Evolutionary conservation across 2,797 vertebrate species (phyloP), one percentile per base, ranked within the genome.

Genomic region (Pogonophryne albipinna): DNA sequence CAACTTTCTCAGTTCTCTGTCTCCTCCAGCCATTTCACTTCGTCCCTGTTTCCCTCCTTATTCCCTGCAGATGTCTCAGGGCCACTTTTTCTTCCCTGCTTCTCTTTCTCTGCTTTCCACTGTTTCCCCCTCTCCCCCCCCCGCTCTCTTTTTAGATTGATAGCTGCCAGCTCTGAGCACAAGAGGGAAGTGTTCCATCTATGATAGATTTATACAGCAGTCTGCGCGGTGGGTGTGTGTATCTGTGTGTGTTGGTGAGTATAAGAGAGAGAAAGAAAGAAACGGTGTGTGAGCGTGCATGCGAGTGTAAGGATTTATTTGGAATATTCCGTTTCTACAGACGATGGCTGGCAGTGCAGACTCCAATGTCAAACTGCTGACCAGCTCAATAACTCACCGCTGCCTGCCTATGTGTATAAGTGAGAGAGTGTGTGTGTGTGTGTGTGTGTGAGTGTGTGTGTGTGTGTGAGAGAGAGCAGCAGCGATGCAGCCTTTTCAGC

Each of bases 321-420:
- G 78, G 84, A 92, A 89, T 91, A 91, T 89, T 89, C 50, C 20
- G 64, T 80, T 85, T 87, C 87, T 81, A 77, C 65, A 87, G 79
- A 76, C 49, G 65, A 84, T 78, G 86, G 78, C 86, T 87, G 79
- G 84, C 80, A 77, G 76, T 78, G 81, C 83, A 85, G 75, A 79
- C 79, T 86, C 82, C 85, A 87, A 83, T 82, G 87, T 85, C 89
- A 84, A 80, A 86, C 67, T 86, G 82, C 83, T 88, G 87, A 88
- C 86, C 89, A 91, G 83, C 81, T 71, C 85, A 76, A 86, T 91
- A 89, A 90, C 84, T 92, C 87, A 90, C 71, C 16, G 13, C 66
- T 13, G 81, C 65, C 71, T 75, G 58, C 34, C 11, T 56, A 2
- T 4, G 4, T 44, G 23, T 1, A 9, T 51, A 27, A 27, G 27